A percentile compares a stretch with the other conserved stretches of the same genome.
These are phyloP conservation scores for Cephus pulcher DNA, from an alignment of 2,888 invertebrate genomes.

Conservation along the genomic window DNA sequence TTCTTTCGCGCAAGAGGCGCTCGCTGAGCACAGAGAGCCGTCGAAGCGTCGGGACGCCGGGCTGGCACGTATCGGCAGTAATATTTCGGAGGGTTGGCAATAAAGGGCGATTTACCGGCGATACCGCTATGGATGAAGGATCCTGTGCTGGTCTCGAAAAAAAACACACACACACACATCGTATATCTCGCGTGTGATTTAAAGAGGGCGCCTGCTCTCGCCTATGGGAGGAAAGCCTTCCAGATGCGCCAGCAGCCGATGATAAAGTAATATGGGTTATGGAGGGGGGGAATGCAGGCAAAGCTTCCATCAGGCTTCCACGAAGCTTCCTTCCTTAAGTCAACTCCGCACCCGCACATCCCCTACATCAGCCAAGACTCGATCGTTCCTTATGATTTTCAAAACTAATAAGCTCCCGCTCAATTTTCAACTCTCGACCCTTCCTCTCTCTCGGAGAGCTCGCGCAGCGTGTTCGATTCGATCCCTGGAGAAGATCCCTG, in stretches of 20 bases:
- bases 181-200: slow-evolving; percentile 3
- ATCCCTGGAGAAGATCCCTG: background rate
- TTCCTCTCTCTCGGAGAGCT: background rate
- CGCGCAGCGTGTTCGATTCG: background rate
- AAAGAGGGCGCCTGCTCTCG: background rate
- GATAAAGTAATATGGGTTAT: background rate
- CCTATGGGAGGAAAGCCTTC: background rate
- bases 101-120: slow-evolving; percentile 7
- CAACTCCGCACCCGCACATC: background rate
- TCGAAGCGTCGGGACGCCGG: background rate
- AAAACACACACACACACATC: background rate
- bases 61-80: slow-evolving; percentile 4
- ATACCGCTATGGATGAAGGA: background rate
- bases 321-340: background rate
- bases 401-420: background rate
- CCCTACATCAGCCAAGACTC: background rate
- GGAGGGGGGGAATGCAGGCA: background rate
- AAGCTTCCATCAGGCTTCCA: background rate
- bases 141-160: background rate
- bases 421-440: background rate
- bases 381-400: background rate
- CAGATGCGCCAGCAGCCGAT: background rate
- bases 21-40: background rate
- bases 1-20: background rate
- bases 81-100: slow-evolving; percentile 12